phyloP scores from a whole-genome alignment of 2,113 vertebrate species.

The Leptocoma aspasia region DNA sequence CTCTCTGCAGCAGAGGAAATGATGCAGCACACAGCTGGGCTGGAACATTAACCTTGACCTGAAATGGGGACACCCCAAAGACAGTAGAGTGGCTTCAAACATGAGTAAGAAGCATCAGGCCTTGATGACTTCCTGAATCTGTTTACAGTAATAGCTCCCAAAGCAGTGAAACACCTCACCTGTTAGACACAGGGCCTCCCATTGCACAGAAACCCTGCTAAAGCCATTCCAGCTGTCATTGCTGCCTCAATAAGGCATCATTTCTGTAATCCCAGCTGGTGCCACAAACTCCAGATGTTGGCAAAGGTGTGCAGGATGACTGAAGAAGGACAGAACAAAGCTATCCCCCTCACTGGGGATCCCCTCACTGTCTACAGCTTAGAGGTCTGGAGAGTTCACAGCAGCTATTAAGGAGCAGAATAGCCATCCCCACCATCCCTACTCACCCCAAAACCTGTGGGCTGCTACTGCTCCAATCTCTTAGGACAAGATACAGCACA shows the following conservation, averaged over 20 bases:
- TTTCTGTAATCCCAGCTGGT: not conserved
- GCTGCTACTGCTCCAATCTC: not conserved
- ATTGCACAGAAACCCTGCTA: not conserved
- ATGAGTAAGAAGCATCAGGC: not conserved
- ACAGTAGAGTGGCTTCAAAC: not conserved
- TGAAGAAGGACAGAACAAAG: not conserved
- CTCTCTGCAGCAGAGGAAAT: not conserved
- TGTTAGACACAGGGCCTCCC: accelerated
- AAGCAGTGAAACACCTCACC: not conserved
- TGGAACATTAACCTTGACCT: not conserved
- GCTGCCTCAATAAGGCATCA: not conserved
- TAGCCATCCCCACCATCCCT: not conserved
- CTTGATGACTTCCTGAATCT: not conserved
- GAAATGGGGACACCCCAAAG: not conserved
- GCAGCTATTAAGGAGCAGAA: not conserved
- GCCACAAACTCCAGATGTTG: not conserved
- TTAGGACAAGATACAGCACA: not conserved
- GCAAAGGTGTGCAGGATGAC: not conserved
- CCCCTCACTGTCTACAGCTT: not conserved
- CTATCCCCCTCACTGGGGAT: not conserved
- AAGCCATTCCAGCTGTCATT: not conserved
- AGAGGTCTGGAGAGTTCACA: not conserved
- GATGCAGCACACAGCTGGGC: not conserved
- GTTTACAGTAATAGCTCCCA: not conserved
- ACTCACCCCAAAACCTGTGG: not conserved